Evolutionary conservation across 2,888 invertebrate species (phyloP).

Genomic region (Panopea generosa): DNA sequence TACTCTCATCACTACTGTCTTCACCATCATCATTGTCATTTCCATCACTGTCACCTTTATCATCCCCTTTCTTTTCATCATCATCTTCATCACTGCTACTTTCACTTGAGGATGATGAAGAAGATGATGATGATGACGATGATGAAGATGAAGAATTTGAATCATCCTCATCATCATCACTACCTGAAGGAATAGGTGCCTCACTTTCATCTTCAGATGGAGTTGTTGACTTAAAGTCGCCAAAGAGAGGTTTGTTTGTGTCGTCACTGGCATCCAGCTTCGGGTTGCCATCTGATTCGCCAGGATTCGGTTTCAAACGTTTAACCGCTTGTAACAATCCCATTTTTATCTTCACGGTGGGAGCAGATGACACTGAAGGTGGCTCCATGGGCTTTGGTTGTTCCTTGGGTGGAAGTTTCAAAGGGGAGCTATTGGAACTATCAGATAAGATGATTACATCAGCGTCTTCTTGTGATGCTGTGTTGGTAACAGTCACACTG

Average conservation of each 20-base stretch:
- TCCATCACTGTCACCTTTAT: constrained; percentile 22
- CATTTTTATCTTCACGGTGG: constrained; percentile 63
- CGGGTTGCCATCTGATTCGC: not conserved
- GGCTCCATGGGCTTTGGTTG: no score
- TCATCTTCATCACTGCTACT: constrained; percentile 16
- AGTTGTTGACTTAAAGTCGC: constrained; percentile 10
- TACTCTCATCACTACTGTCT: constrained; percentile 13
- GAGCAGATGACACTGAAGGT: constrained; percentile 6
- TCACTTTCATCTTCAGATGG: constrained; percentile 39
- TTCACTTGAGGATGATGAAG: constrained; percentile 21
- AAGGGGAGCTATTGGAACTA: constrained; percentile 1
- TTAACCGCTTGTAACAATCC: constrained; percentile 57
- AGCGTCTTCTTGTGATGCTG: not conserved
- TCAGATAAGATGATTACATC: constrained; percentile 45
- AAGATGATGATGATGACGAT: constrained; percentile 48
- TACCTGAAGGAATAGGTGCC: constrained; percentile 22
- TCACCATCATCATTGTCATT: constrained; percentile 23
- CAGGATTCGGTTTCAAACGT: constrained; percentile 32
- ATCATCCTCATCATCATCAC: constrained; percentile 24
- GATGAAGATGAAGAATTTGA: constrained; percentile 27
- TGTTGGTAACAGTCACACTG: not conserved
- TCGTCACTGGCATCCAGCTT: not conserved
- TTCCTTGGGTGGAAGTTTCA: no score
- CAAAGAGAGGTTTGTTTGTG: constrained; percentile 21
- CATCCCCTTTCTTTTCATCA: constrained; percentile 18